Evolutionary conservation across 2,797 vertebrate genomes (phyloP).

Genomic region (Acanthornis magna): DNA sequence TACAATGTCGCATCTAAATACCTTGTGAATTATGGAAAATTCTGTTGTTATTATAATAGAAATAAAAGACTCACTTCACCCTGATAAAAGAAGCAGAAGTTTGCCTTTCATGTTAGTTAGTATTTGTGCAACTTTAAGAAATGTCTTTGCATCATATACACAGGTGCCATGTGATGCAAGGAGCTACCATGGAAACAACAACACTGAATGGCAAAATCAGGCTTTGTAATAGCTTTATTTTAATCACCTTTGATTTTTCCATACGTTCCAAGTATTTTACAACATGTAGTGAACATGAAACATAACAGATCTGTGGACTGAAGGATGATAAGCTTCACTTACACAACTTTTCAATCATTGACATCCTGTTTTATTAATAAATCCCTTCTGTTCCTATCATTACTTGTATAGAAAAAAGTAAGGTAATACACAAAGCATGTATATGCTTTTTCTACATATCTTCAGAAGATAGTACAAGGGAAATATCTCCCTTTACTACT

Average conservation of each 20-base stretch:
- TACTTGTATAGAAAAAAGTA: background rate
- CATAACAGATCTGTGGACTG: background rate
- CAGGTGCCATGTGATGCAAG: slow-evolving; percentile 1
- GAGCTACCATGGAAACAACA: slow-evolving; percentile 9
- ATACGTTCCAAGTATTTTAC: background rate
- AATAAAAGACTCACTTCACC: background rate
- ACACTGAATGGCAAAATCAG: slow-evolving; percentile 7
- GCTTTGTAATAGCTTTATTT: background rate
- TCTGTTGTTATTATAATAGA: background rate
- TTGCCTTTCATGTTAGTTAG: background rate
- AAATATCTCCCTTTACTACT: background rate
- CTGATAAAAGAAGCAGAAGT: background rate
- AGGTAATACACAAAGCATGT: background rate
- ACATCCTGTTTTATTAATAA: background rate
- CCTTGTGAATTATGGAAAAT: background rate
- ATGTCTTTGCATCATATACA: background rate
- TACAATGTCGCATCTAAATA: background rate
- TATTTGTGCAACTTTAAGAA: slow-evolving; percentile 21
- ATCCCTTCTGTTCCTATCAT: background rate
- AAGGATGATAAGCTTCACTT: background rate
- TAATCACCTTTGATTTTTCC: slow-evolving; percentile 33
- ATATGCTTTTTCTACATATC: background rate
- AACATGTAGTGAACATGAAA: background rate
- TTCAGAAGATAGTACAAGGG: background rate
- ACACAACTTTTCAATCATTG: background rate